Evolutionary conservation across 2,888 invertebrate species (phyloP), one percentile per base, ranked within the genome.

Genomic region (Cistogaster globosa): DNA sequence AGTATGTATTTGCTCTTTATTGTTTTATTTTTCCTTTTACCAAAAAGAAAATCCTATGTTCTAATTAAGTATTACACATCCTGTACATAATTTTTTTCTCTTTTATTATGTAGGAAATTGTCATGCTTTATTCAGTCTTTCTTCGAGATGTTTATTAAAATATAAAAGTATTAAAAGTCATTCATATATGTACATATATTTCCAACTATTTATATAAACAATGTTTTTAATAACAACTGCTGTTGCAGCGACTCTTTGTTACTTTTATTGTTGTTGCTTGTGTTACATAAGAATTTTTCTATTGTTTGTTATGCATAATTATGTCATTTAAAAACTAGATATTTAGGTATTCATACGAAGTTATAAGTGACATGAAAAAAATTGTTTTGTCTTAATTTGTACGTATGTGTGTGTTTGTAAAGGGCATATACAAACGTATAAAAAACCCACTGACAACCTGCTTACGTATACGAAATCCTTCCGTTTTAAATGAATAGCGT

Each of bases 261-360:
- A 26, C 57, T 76, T 42, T 62, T 75, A 36, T 48, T 63, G 20
- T 63, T 76, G 51, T 62, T 75, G 36, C 38, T 11, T 12, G 63
- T 76, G 42, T 74, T 36, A 53, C 42, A 58, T 8, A 76, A 58
- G 69, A 69, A 76, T 76, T 84, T 71, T 65, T 76, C 76, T 80
- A 60, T 80, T 75, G 69, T 75, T 84, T 79, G 65, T 76, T 76
- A 76, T 32, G 32, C 32, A 32, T 32, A 32, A 32, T 32, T 32
- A 32, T 32, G 32, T 32, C 32, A 32, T 32, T 32, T 32, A 32
- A 32, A 3, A 32, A 32, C 32, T 7, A 32, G 32, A 32, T 32
- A 8, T 32, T 32, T 6, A 32, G 32, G 2, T 32, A 6, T 8
- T 5, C 32, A 32, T 32, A 26, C 4, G 26, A 26, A 32, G 32